phyloP scores from a whole-genome alignment of 1,140 invertebrate genomes.

The Euglossa dilemma region DNA sequence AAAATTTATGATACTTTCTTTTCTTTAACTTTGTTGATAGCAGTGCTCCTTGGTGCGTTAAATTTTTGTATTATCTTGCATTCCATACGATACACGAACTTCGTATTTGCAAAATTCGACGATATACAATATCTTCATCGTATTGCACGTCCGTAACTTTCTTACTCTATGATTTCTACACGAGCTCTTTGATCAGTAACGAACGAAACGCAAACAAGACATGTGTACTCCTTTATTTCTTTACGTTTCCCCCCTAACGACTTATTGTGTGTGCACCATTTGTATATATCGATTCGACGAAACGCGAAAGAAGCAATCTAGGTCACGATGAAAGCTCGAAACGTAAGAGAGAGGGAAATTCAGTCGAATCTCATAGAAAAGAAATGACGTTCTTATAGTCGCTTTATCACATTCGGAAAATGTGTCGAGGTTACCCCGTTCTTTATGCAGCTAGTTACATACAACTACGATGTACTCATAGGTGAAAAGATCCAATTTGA shows the following conservation, averaged over 20 bases:
- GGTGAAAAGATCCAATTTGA: background rate
- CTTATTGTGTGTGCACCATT: constrained; percentile 4
- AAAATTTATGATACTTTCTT: background rate
- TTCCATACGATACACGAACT: background rate
- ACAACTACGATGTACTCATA: background rate
- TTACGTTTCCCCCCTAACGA: background rate
- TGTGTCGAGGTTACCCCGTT: constrained; percentile 23
- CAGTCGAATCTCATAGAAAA: constrained; percentile 14
- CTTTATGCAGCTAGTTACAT: background rate
- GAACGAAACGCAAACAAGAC: background rate
- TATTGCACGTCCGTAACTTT: background rate
- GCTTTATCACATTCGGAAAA: constrained; percentile 2
- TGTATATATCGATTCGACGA: constrained; percentile 31
- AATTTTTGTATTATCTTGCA: constrained; percentile 24
- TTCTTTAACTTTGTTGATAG: background rate
- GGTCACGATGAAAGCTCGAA: constrained; percentile 46
- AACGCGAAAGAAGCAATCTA: constrained; percentile 17
- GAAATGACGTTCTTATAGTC: background rate
- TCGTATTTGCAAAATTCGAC: background rate
- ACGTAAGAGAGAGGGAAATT: background rate
- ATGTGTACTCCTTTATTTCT: background rate
- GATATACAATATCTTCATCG: background rate
- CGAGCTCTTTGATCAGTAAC: background rate
- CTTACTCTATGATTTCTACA: background rate
- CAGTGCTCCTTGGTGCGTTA: background rate